Percentiles rank a stretch among this genome's conserved stretches.
Conservation (phyloP, 2,888 invertebrate genomes). For the Spodoptera picta region DNA sequence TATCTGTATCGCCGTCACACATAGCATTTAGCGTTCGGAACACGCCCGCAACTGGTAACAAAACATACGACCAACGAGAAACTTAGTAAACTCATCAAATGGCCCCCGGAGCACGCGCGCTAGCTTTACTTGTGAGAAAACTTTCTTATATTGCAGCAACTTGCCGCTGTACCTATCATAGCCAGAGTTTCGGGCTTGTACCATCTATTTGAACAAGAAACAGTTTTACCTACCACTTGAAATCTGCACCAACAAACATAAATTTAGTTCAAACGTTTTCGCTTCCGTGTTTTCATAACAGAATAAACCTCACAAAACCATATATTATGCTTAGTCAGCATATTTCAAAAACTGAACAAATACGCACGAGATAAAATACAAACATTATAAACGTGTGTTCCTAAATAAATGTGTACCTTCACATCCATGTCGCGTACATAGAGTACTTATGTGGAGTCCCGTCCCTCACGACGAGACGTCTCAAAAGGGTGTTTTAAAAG, state of each 20-base stretch:
- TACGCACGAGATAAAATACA: conserved; percentile 16
- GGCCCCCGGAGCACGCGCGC: conserved; percentile 73
- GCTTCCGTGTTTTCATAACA: too few species aligned
- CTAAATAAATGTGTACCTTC: conserved; percentile 43
- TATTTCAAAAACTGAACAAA: conserved; percentile 22
- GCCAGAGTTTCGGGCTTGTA: conserved; percentile 56
- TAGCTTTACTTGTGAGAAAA: conserved; percentile 76
- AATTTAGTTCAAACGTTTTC: too few species aligned
- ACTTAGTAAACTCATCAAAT: conserved; percentile 85
- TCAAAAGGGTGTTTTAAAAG: conserved; percentile 82
- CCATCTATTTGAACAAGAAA: conserved; percentile 36
- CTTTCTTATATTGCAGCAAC: conserved; percentile 78
- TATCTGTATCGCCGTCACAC: conserved; percentile 45
- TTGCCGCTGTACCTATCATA: conserved; percentile 66
- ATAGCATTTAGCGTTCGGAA: conserved; percentile 69
- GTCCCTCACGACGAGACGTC: conserved; percentile 76
- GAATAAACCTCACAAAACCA: conserved; percentile 1
- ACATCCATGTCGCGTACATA: conserved; percentile 60
- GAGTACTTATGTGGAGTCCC: conserved; percentile 61
- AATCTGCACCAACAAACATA: conserved; percentile 19
- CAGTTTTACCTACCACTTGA: conserved; percentile 27
- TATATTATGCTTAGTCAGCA: conserved; percentile 9
- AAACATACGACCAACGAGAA: conserved; percentile 71
- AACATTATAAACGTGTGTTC: conserved; percentile 19
- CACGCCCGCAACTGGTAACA: conserved; percentile 70